A percentile compares a stretch with the other conserved stretches of the same genome.
Evolutionary conservation across 2,888 invertebrate genomes (phyloP).

Genomic region (Miltochrista miniata): DNA sequence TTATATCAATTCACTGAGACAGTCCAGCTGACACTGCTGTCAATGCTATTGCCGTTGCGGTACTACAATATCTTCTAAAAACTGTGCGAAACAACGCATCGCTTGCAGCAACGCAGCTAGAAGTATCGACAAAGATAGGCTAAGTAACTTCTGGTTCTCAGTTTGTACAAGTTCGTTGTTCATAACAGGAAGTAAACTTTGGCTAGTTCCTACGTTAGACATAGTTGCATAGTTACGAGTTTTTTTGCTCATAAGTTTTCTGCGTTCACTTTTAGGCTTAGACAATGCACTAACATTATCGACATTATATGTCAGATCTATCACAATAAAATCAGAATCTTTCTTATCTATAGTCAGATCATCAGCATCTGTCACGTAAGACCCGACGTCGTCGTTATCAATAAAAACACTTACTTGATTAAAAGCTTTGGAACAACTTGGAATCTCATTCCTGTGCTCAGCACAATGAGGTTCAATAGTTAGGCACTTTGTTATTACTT

Average conservation of each 20-base stretch:
- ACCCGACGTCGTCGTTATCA: conserved; percentile 43
- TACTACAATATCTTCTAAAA: conserved; percentile 83
- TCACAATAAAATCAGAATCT: conserved; percentile 69
- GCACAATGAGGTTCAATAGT: conserved; percentile 62
- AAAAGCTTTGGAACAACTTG: conserved; percentile 71
- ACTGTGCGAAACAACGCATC: conserved; percentile 85
- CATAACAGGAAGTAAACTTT: conserved; percentile 73
- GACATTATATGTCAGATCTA: conserved; percentile 75
- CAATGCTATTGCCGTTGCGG: conserved; percentile 65
- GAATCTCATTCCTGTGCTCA: conserved; percentile 76
- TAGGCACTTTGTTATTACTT: conserved; percentile 77
- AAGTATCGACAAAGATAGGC: conserved; percentile 84
- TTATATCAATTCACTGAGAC: no score
- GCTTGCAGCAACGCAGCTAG: conserved; percentile 85
- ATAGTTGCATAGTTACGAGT: conserved; percentile 58
- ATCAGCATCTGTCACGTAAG: conserved; percentile 36
- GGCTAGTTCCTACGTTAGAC: conserved; percentile 60
- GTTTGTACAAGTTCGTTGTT: conserved; percentile 73
- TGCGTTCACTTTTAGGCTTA: conserved; percentile 38
- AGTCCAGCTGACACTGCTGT: no score
- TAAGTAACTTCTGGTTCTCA: conserved; percentile 81
- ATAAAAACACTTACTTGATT: conserved; percentile 59
- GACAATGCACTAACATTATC: conserved; percentile 49
- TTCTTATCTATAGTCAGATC: conserved; percentile 41
- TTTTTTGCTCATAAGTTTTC: conserved; percentile 56